phyloP scores from a whole-genome alignment of 2,888 invertebrate genomes.

The Lissocephala sabroskyi region DNA sequence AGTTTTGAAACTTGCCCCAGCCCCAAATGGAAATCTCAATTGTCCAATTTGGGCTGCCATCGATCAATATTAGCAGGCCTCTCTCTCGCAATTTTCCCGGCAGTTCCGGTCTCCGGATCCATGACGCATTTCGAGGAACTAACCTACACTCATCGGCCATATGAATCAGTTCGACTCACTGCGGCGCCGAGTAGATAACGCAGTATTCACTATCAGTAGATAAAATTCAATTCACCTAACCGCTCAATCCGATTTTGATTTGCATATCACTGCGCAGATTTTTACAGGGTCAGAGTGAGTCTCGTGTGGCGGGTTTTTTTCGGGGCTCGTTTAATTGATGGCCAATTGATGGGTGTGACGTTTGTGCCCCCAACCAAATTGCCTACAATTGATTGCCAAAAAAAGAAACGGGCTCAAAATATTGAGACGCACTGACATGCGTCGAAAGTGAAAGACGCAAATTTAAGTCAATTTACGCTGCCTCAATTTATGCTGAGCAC shows the following conservation, averaged over 20 bases:
- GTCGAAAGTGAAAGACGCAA: constrained; percentile 23
- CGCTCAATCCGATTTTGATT: no score
- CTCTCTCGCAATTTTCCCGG: not conserved
- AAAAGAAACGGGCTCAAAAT: constrained; percentile 22
- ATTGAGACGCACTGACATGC: not conserved
- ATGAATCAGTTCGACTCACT: constrained; percentile 1
- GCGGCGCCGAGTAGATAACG: no score
- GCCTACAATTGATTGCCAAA: constrained; percentile 48
- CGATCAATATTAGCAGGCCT: not conserved
- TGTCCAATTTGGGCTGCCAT: constrained; percentile 1
- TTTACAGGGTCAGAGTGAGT: constrained; percentile 3
- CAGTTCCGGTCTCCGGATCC: not conserved
- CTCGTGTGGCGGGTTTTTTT: not conserved
- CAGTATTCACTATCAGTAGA: no score
- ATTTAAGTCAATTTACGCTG: constrained; percentile 53
- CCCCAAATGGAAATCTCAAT: constrained; percentile 13
- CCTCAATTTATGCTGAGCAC: constrained; percentile 39
- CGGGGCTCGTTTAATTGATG: constrained; percentile 41
- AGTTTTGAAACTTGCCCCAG: constrained; percentile 36
- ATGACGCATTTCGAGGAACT: no score
- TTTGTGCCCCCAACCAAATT: constrained; percentile 27
- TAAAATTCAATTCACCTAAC: no score
- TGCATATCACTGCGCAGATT: constrained; percentile 40
- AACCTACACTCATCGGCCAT: not conserved
- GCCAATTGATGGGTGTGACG: constrained; percentile 41